phyloP scores from a whole-genome alignment of 1,140 invertebrate species.

The Drosophila athabasca region DNA sequence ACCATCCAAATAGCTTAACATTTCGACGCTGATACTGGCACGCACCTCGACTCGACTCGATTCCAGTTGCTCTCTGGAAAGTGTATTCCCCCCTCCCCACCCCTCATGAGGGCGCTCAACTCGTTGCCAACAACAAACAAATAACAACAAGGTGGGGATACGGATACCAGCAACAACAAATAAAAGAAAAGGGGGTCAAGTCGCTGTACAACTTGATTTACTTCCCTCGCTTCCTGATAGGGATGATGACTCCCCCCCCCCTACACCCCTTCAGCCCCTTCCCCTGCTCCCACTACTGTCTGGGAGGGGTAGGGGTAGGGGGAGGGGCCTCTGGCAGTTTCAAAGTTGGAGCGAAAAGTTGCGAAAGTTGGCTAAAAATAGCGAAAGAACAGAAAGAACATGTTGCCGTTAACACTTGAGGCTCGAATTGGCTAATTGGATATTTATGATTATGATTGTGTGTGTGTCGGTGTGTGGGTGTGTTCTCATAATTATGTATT shows the following conservation, averaged over 20 bases:
- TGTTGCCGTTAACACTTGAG: constrained; percentile 78
- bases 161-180: constrained; percentile 2
- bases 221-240: constrained; percentile 36
- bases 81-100: not conserved
- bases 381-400: constrained; percentile 52
- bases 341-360: constrained; percentile 77
- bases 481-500: constrained; percentile 47
- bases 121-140: constrained; percentile 81
- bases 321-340: constrained; percentile 37
- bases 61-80: constrained; percentile 29
- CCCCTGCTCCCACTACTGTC: not conserved
- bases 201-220: constrained; percentile 66
- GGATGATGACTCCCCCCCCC: constrained; percentile 37
- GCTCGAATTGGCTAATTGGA: constrained; percentile 79
- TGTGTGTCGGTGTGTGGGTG: constrained; percentile 7
- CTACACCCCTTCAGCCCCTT: constrained; percentile 3
- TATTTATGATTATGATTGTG: constrained; percentile 67
- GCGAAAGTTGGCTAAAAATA: constrained; percentile 79
- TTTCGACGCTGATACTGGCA: constrained; percentile 14
- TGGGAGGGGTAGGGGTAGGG: not conserved
- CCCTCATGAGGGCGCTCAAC: constrained; percentile 62
- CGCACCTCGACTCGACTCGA: constrained; percentile 8
- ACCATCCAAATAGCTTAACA: constrained; percentile 27
- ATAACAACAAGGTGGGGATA: constrained; percentile 41
- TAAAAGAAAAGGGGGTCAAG: constrained; percentile 68